Evolutionary conservation across 2,113 vertebrate genomes (phyloP).

Genomic region (Python bivittatus): DNA sequence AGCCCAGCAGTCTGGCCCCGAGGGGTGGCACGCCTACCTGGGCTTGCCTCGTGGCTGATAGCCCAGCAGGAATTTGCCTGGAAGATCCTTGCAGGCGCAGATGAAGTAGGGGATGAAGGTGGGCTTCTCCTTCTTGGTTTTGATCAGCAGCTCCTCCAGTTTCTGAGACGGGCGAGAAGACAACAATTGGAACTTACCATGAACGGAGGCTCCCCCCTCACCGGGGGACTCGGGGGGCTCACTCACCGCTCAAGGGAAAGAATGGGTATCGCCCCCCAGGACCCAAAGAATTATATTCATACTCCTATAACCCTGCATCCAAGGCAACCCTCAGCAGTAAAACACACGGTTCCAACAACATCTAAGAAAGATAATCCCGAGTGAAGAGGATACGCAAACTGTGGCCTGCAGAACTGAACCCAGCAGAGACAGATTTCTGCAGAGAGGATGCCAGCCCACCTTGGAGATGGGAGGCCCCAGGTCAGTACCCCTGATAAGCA

Average conservation of each 20-base stretch:
- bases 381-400: not conserved
- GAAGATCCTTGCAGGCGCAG: conserved; percentile 93
- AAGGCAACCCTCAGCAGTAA: not conserved
- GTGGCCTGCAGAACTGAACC: not conserved
- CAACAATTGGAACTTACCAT: rapidly evolving
- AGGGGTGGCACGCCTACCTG: conserved; percentile 75
- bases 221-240: not conserved
- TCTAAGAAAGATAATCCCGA: rapidly evolving
- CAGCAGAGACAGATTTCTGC: not conserved
- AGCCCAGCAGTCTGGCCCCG: not conserved
- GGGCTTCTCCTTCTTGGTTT: conserved; percentile 94
- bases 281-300: not conserved
- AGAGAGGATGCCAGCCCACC: not conserved
- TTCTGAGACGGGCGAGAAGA: conserved; percentile 74
- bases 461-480: not conserved
- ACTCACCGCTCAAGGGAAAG: not conserved
- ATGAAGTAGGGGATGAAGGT: conserved; percentile 97
- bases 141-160: conserved; percentile 92
- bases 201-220: not conserved
- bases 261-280: not conserved
- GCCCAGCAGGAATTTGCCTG: conserved; percentile 95
- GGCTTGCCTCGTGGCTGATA: conserved; percentile 97
- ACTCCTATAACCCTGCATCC: not conserved
- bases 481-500: not conserved
- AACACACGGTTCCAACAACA: not conserved